Conservation (phyloP, 2,888 invertebrate genomes). For the Drosophila kambysellisi region DNA sequence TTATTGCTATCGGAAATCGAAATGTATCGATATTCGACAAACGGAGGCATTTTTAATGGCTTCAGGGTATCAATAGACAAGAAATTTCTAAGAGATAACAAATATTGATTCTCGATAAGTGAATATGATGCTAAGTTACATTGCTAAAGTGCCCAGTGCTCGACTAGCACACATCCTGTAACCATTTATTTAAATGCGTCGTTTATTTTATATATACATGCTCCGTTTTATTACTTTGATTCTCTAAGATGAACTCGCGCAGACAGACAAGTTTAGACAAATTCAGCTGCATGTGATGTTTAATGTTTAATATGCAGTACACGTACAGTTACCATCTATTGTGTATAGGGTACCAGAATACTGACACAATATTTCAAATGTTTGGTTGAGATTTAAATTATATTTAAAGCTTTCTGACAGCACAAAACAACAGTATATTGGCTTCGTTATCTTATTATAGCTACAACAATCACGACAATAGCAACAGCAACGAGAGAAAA, state of each 20-base stretch:
- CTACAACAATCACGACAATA: constrained; percentile 19
- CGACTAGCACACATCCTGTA: neutral
- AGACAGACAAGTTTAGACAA: neutral
- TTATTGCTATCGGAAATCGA: no score
- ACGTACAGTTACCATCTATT: no score
- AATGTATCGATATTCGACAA: no score
- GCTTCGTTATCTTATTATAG: constrained; percentile 43
- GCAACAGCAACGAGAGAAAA: constrained; percentile 6
- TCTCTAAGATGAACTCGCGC: neutral
- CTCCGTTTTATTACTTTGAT: neutral
- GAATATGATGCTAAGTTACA: neutral
- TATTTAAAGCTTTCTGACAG: constrained; percentile 17
- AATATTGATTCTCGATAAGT: constrained; percentile 1
- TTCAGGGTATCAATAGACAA: neutral
- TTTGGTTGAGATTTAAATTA: constrained; percentile 26
- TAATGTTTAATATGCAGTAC: neutral
- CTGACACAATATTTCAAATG: constrained; percentile 17
- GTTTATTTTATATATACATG: neutral
- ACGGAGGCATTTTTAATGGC: no score
- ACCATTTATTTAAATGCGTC: neutral
- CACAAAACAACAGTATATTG: constrained; percentile 15
- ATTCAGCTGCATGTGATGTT: neutral
- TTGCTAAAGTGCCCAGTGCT: neutral
- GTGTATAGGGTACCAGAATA: constrained; percentile 10
- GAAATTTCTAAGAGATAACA: constrained; percentile 1